These are phyloP conservation scores for Prolemur simus DNA, from an alignment of 2,113 vertebrate species.

Conservation along the genomic window DNA sequence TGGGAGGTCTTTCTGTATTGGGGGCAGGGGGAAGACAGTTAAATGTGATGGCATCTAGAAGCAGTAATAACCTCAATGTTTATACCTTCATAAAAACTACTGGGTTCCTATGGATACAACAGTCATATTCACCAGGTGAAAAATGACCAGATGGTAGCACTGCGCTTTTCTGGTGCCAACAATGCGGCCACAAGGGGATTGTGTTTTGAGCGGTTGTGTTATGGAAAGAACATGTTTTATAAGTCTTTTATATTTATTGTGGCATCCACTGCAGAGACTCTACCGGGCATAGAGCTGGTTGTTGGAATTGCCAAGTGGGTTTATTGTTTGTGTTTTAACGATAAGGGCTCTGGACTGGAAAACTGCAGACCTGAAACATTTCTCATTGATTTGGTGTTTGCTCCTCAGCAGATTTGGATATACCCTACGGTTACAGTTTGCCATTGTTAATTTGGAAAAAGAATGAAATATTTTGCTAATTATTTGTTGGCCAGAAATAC, in stretches of 20 bases:
- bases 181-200: background rate
- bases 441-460: slow-evolving; percentile 20
- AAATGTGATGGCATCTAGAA: background rate
- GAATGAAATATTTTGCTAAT: background rate
- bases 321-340: background rate
- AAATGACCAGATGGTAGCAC: background rate
- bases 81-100: background rate
- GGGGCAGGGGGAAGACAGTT: background rate
- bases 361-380: background rate
- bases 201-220: background rate
- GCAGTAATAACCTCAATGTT: background rate
- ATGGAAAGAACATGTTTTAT: slow-evolving; percentile 11
- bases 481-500: background rate
- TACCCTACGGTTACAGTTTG: background rate
- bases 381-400: background rate
- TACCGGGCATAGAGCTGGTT: background rate
- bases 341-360: background rate
- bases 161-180: background rate
- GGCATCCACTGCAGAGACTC: background rate
- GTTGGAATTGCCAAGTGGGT: background rate
- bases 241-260: slow-evolving; percentile 15
- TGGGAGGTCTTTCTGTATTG: background rate
- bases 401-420: background rate
- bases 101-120: background rate
- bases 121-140: background rate